Evolutionary conservation across 2,888 invertebrate species (phyloP).

Genomic region (Germaria angustata): DNA sequence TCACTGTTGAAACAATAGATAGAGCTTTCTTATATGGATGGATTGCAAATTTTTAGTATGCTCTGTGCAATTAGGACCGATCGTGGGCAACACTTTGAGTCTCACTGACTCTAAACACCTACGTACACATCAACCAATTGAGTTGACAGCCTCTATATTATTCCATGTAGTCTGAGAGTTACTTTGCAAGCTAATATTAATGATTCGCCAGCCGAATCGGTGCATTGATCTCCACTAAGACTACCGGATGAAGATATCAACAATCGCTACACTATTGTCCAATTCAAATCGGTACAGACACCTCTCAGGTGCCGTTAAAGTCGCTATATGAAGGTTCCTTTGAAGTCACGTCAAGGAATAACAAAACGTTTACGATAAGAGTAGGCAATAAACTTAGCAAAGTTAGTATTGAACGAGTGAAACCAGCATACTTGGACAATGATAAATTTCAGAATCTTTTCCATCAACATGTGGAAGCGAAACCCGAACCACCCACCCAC

Average conservation of each 20-base stretch:
- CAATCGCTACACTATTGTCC: neutral
- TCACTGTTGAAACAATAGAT: conserved; percentile 15
- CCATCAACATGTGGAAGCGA: too few relatives aligned
- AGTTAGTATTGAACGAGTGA: neutral
- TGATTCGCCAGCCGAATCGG: conserved; percentile 70
- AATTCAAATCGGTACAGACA: neutral
- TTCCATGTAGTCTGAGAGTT: conserved; percentile 39
- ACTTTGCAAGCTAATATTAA: conserved; percentile 65
- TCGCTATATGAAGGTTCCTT: neutral
- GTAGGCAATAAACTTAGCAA: neutral
- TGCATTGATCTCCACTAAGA: conserved; percentile 70
- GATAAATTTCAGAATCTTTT: too few relatives aligned
- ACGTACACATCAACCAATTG: conserved; percentile 60
- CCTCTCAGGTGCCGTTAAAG: neutral
- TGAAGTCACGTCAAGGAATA: neutral
- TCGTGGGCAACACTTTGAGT: conserved; percentile 63
- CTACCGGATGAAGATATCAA: conserved; percentile 2
- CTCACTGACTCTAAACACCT: conserved; percentile 52
- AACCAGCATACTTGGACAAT: neutral
- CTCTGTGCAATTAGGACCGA: conserved; percentile 57
- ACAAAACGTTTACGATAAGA: neutral
- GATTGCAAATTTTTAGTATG: conserved; percentile 47
- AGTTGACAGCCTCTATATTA: conserved; percentile 31
- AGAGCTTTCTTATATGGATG: neutral
- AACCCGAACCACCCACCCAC: too few relatives aligned